Conservation (phyloP, 2,888 invertebrate species). For the Stenolophus ochropezus region DNA sequence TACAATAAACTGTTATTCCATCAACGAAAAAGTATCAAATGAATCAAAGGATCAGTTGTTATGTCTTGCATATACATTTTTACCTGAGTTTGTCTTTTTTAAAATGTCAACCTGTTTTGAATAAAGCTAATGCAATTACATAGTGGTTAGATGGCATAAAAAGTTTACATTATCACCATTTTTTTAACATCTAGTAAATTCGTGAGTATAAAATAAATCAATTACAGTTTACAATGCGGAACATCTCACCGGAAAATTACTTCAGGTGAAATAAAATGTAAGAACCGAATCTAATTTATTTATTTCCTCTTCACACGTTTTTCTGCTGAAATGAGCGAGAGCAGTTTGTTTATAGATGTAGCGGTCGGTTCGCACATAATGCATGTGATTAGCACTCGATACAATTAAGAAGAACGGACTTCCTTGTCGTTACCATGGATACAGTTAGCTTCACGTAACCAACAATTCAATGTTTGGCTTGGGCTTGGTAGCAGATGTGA, state of each 20-base stretch:
- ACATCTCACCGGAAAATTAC: conserved; percentile 1
- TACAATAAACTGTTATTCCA: too few species aligned
- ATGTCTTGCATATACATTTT: too few species aligned
- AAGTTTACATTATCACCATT: too few species aligned
- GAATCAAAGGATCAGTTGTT: too few species aligned
- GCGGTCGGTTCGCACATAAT: conserved; percentile 38
- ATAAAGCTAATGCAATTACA: too few species aligned
- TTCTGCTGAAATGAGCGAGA: background rate
- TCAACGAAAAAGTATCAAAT: too few species aligned
- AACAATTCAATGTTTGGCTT: conserved; percentile 9
- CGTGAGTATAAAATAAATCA: background rate
- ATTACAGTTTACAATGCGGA: conserved; percentile 5
- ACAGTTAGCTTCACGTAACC: conserved; percentile 42
- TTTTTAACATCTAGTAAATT: too few species aligned
- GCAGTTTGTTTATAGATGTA: background rate
- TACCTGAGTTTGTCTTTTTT: too few species aligned
- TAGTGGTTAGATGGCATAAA: too few species aligned
- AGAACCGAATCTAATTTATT: conserved; percentile 15
- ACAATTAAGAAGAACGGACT: conserved; percentile 42
- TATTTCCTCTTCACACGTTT: conserved; percentile 42
- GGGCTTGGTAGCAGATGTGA: background rate
- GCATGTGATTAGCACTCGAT: conserved; percentile 12
- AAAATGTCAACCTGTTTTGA: too few species aligned
- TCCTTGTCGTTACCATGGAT: conserved; percentile 43
- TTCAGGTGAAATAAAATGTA: background rate